Evolutionary conservation across 2,797 vertebrate species (phyloP).

Genomic region (Coregonus ussuriensis): DNA sequence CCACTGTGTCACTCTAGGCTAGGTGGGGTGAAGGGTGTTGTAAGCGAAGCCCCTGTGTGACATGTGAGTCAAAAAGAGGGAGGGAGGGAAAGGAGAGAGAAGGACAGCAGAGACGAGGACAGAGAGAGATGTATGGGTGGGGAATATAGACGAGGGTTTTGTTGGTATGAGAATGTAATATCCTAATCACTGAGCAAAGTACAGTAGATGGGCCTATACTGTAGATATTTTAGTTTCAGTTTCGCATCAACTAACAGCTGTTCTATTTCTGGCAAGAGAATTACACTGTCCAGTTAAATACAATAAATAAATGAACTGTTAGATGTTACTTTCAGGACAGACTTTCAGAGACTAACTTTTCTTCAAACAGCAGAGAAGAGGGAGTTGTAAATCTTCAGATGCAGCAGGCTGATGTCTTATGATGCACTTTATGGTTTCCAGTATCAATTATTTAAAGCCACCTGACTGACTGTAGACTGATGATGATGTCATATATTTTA

Average conservation of each 20-base stretch:
- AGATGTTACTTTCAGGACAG: neutral
- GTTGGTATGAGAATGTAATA: neutral
- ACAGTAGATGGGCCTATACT: neutral
- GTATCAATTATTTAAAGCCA: slow-evolving; percentile 38
- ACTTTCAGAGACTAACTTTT: neutral
- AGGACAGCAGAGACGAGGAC: too few species aligned
- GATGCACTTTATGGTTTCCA: slow-evolving; percentile 13
- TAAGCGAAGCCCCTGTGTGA: neutral
- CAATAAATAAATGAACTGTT: neutral
- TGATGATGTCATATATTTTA: slow-evolving; percentile 24
- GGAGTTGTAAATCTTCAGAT: neutral
- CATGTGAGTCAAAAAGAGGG: neutral
- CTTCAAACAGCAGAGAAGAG: neutral
- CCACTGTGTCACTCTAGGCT: neutral
- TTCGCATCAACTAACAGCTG: neutral
- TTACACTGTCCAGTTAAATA: neutral
- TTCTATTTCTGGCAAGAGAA: neutral
- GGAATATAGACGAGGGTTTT: neutral
- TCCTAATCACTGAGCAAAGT: neutral
- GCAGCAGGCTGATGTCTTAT: slow-evolving; percentile 1
- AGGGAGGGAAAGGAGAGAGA: neutral
- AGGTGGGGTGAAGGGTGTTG: neutral
- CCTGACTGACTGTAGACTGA: slow-evolving; percentile 13
- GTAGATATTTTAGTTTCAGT: neutral
- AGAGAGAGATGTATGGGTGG: neutral